A percentile compares a stretch with the other conserved stretches of the same genome.
phyloP scores from a whole-genome alignment of 1,140 invertebrate genomes.

The Eubasilissa regina region DNA sequence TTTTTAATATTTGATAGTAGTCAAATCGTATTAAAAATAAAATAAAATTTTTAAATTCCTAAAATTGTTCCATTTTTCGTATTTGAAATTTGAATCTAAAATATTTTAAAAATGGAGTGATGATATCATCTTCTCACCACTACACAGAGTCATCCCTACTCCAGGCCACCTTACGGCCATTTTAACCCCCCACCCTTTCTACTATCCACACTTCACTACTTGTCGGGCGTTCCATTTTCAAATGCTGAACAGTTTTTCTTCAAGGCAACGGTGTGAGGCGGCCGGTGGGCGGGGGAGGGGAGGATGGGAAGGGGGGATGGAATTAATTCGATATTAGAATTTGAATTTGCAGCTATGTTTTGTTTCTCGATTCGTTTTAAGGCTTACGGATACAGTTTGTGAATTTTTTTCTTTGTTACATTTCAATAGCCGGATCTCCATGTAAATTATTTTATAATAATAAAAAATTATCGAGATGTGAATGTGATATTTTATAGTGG shows the following conservation, averaged over 20 bases:
- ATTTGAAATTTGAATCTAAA: no score
- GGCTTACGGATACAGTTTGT: slow-evolving; percentile 2
- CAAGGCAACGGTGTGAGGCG: slow-evolving; percentile 16
- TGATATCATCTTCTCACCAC: slow-evolving; percentile 43
- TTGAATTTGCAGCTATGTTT: slow-evolving; percentile 46
- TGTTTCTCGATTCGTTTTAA: slow-evolving; percentile 31
- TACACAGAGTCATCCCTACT: slow-evolving; percentile 31
- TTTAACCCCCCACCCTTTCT: slow-evolving; percentile 7
- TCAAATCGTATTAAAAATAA: no score
- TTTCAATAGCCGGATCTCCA: no score
- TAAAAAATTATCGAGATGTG: no score
- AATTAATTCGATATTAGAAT: slow-evolving; percentile 55
- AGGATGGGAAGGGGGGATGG: slow-evolving; percentile 6
- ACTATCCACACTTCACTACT: slow-evolving; percentile 4
- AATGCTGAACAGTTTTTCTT: slow-evolving; percentile 53
- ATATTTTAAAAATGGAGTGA: slow-evolving; percentile 26
- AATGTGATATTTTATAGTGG: no score
- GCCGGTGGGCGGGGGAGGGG: background rate
- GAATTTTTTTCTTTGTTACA: background rate
- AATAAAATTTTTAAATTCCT: no score
- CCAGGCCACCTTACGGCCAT: slow-evolving; percentile 29
- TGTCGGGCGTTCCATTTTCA: slow-evolving; percentile 48
- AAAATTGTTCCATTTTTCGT: no score
- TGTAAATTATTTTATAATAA: no score
- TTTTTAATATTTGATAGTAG: no score